These are phyloP conservation scores for Phenganax marumi DNA, from an alignment of 92 coral and sea anemone genomes.

Conservation along the genomic window DNA sequence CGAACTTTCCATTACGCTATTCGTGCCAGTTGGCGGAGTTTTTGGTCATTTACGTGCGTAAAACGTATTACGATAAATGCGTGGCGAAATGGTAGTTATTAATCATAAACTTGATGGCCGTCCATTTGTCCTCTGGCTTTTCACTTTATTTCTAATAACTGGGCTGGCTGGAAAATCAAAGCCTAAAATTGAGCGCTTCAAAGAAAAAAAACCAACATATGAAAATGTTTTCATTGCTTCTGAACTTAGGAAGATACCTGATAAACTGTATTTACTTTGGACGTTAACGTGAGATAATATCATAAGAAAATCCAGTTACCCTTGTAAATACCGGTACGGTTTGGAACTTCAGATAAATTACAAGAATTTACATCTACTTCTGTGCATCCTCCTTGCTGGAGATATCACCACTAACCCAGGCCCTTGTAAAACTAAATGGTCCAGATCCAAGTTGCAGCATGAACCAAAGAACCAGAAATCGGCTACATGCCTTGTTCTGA, in stretches of 20 bases:
- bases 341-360: conserved; percentile 4
- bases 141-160: background rate
- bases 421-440: background rate
- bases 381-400: conserved; percentile 8
- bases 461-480: conserved; percentile 2
- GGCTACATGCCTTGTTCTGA: conserved; percentile 54
- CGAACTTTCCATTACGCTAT: background rate
- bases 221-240: conserved; percentile 4
- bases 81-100: conserved; percentile 7
- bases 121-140: background rate
- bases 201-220: conserved; percentile 1
- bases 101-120: background rate
- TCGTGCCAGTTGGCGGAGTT: conserved; percentile 11
- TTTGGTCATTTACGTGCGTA: background rate
- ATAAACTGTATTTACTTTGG: conserved; percentile 18
- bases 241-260: conserved; percentile 14
- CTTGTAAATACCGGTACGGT: background rate
- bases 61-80: background rate
- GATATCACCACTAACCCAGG: background rate
- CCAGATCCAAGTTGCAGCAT: background rate
- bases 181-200: conserved; percentile 1
- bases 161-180: background rate
- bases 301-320: conserved; percentile 1
- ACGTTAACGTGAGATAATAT: background rate
- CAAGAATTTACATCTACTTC: background rate